phyloP scores from a whole-genome alignment of 2,113 vertebrate genomes.

The Vanacampus margaritifer region DNA sequence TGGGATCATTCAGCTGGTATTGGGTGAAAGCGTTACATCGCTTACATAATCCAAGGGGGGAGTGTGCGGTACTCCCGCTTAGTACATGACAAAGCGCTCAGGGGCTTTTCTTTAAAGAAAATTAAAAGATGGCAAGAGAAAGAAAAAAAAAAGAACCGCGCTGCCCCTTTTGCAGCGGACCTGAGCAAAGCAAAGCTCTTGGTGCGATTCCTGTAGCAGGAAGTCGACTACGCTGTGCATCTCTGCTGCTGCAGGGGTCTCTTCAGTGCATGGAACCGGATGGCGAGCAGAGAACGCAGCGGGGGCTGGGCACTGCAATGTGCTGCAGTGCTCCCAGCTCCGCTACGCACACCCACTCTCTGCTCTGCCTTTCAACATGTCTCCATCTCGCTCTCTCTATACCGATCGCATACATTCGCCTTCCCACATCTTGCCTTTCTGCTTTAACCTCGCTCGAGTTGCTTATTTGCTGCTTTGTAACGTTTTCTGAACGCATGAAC shows the following conservation, averaged over 20 bases:
- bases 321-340: conserved; percentile 70
- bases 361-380: conserved; percentile 51
- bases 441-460: conserved; percentile 15
- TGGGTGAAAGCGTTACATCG: conserved; percentile 32
- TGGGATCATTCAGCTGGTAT: conserved; percentile 36
- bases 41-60: conserved; percentile 58
- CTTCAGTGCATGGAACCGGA: conserved; percentile 66
- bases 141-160: not conserved
- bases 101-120: conserved; percentile 6
- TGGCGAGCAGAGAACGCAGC: conserved; percentile 65
- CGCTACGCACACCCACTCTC: conserved; percentile 67
- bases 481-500: conserved; percentile 17
- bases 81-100: conserved; percentile 28
- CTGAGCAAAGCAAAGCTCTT: conserved; percentile 17
- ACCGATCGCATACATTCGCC: conserved; percentile 28
- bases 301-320: conserved; percentile 74
- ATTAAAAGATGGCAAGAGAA: not conserved
- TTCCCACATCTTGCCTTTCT: conserved; percentile 23
- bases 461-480: conserved; percentile 9
- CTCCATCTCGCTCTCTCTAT: conserved; percentile 43
- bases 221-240: conserved; percentile 36
- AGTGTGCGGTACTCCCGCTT: conserved; percentile 39
- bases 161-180: conserved; percentile 17
- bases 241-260: conserved; percentile 67
- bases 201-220: conserved; percentile 38